Conservation (phyloP, 1,140 invertebrate species). For the Monomorium pharaonis region DNA sequence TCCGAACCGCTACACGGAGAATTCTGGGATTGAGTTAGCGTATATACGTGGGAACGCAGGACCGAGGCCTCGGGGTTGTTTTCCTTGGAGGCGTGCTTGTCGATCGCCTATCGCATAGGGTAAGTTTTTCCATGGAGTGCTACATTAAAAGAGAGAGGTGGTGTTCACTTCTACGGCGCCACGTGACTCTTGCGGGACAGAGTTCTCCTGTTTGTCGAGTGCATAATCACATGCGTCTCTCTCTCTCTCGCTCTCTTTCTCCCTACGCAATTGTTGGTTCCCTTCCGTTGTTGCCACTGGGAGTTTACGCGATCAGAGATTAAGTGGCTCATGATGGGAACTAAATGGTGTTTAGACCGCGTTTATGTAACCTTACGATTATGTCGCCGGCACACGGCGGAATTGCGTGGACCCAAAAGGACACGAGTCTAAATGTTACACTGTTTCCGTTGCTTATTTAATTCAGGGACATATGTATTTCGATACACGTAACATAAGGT, state of each 20-base stretch:
- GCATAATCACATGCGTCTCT: conserved; percentile 78
- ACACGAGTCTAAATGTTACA: not conserved
- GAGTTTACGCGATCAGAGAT: conserved; percentile 79
- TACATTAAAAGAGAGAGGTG: conserved; percentile 59
- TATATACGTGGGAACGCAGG: conserved; percentile 80
- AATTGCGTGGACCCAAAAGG: not conserved
- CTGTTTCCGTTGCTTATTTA: not conserved
- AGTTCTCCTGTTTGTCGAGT: conserved; percentile 75
- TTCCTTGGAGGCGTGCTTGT: conserved; percentile 69
- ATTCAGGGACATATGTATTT: not conserved
- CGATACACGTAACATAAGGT: not conserved
- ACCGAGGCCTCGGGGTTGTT: conserved; percentile 75
- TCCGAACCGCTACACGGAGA: conserved; percentile 60
- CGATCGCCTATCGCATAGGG: conserved; percentile 66
- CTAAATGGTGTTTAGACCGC: conserved; percentile 75
- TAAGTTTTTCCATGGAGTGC: conserved; percentile 61
- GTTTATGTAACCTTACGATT: conserved; percentile 41
- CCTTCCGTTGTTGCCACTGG: conserved; percentile 72
- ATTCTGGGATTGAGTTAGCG: conserved; percentile 53
- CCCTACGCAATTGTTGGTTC: conserved; percentile 29
- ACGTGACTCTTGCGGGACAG: conserved; percentile 75
- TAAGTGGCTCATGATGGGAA: conserved; percentile 83
- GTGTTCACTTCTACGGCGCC: conserved; percentile 79
- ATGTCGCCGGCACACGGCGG: not conserved
- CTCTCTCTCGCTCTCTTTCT: conserved; percentile 27